These are phyloP conservation scores for Drosophila greeni DNA, from an alignment of 2,888 invertebrate genomes.

Conservation along the genomic window DNA sequence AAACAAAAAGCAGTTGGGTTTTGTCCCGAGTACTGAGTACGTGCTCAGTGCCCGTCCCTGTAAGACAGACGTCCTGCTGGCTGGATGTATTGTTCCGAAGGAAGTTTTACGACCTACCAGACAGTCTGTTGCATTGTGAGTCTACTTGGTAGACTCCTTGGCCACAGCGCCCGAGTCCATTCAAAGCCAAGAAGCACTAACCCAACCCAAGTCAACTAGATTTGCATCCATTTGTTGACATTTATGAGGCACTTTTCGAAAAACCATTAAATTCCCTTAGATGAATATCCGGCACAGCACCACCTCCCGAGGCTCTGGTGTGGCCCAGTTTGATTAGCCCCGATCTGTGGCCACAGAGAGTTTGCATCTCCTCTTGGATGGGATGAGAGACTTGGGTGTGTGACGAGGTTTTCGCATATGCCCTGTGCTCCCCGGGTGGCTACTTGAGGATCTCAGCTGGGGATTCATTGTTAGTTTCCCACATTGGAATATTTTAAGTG, in stretches of 20 bases:
- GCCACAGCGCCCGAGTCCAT: constrained; percentile 11
- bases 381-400: constrained; percentile 10
- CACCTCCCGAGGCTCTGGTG: constrained; percentile 5
- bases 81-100: constrained; percentile 46
- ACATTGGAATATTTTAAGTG: constrained; percentile 1
- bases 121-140: constrained; percentile 57
- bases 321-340: constrained; percentile 68
- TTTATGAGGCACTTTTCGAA: constrained; percentile 64
- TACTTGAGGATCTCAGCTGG: constrained; percentile 27
- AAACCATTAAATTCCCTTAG: constrained; percentile 55
- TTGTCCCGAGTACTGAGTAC: constrained; percentile 57
- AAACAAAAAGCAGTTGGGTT: constrained; percentile 36
- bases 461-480: not conserved
- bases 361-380: constrained; percentile 23
- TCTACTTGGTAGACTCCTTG: constrained; percentile 23
- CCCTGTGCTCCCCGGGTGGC: constrained; percentile 16
- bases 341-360: constrained; percentile 46
- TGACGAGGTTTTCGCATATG: constrained; percentile 19
- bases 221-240: constrained; percentile 56
- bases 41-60: constrained; percentile 45
- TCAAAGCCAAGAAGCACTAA: not conserved
- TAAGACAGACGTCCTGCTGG: constrained; percentile 19
- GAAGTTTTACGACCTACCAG: constrained; percentile 66
- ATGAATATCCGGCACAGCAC: constrained; percentile 6
- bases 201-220: constrained; percentile 19